Percentiles rank a stretch among this genome's conserved stretches.
Conservation (phyloP, 2,888 invertebrate species). For the Octonoba sinensis region DNA sequence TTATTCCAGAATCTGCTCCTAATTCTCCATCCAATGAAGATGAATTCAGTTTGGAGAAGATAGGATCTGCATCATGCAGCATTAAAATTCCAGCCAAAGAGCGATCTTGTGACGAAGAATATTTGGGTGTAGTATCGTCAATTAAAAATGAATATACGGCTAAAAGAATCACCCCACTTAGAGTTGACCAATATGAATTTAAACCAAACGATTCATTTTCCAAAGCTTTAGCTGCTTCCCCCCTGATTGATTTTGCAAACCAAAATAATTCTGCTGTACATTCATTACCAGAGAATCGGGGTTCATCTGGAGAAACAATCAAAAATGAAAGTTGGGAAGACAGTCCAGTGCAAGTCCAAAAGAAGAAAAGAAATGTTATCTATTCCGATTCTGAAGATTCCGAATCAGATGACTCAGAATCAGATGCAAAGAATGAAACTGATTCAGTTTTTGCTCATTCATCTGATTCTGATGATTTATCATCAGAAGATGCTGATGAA, state of each 20-base stretch:
- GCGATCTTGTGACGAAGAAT: background rate
- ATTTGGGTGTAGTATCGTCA: background rate
- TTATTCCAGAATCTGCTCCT: slow-evolving; percentile 25
- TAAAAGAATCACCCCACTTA: slow-evolving; percentile 32
- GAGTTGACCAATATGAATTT: slow-evolving; percentile 7
- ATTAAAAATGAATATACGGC: no score
- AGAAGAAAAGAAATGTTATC: background rate
- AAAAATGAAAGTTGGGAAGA: background rate
- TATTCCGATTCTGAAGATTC: background rate
- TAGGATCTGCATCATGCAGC: background rate
- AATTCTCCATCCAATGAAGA: slow-evolving; percentile 2
- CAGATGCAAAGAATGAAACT: background rate
- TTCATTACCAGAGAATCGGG: no score
- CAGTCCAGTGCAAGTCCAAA: background rate
- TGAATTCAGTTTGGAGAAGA: no score
- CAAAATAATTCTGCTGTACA: no score
- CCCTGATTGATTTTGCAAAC: background rate
- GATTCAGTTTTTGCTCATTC: background rate
- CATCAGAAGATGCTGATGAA: no score
- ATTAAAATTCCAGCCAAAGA: background rate
- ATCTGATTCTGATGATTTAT: no score
- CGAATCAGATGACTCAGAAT: background rate
- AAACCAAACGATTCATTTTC: slow-evolving; percentile 21
- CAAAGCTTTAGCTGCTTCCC: slow-evolving; percentile 18
- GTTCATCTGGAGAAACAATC: background rate